Percentiles rank a stretch among this genome's conserved stretches.
Evolutionary conservation across 2,888 invertebrate species (phyloP).

Genomic region (Calameuta pallipes): DNA sequence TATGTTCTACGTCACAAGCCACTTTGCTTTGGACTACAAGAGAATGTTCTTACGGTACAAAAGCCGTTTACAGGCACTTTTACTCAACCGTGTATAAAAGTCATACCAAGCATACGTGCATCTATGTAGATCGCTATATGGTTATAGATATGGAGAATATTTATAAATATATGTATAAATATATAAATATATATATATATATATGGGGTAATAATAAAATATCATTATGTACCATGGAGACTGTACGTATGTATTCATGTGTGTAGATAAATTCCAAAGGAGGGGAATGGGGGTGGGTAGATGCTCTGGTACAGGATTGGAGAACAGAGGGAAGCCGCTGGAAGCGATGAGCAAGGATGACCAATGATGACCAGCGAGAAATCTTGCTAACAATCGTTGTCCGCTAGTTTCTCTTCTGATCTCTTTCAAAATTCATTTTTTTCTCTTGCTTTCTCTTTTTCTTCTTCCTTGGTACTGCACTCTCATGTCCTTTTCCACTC

Average conservation of each 20-base stretch:
- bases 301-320: conserved; percentile 11
- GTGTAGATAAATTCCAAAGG: background rate
- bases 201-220: background rate
- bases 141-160: background rate
- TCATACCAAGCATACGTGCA: background rate
- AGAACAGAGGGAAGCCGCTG: conserved; percentile 18
- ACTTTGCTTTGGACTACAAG: background rate
- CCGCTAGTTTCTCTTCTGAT: conserved; percentile 19
- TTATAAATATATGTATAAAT: too few species aligned
- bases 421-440: conserved; percentile 22
- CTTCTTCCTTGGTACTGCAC: background rate
- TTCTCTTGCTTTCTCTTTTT: background rate
- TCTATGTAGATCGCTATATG: background rate
- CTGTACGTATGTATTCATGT: background rate
- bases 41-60: background rate
- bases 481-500: background rate
- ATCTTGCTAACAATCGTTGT: conserved; percentile 30
- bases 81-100: background rate
- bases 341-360: conserved; percentile 9
- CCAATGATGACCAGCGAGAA: conserved; percentile 37
- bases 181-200: background rate
- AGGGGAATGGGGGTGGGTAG: conserved; percentile 7
- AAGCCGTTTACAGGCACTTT: background rate
- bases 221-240: background rate
- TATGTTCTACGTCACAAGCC: background rate